phyloP scores from a whole-genome alignment of 2,888 invertebrate species.

The Lithosia quadra region DNA sequence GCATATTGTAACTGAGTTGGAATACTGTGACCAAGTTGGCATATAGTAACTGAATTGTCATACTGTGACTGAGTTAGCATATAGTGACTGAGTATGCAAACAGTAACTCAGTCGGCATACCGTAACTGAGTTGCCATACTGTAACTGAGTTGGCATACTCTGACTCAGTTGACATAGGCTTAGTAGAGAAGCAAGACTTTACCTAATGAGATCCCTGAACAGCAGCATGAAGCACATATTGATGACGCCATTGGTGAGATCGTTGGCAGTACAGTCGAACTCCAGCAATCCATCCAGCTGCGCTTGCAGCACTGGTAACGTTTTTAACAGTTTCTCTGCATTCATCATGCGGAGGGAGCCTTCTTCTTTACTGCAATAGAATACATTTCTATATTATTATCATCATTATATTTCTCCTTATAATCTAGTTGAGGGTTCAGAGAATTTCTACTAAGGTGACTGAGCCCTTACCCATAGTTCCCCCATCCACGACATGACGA shows the following conservation, averaged over 20 bases:
- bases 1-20: not conserved
- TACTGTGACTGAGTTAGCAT: not conserved
- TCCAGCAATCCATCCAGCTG: slow-evolving; percentile 98
- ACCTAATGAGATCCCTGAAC: slow-evolving; percentile 99
- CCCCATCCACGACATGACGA: too few species aligned
- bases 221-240: slow-evolving; percentile 99
- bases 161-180: not conserved
- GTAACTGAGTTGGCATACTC: too few species aligned
- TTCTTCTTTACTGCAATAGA: slow-evolving; percentile 99
- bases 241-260: slow-evolving; percentile 99
- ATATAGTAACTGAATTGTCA: not conserved
- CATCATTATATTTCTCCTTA: too few species aligned
- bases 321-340: slow-evolving; percentile 98
- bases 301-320: slow-evolving; percentile 97
- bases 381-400: too few species aligned
- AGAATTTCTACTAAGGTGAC: too few species aligned
- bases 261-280: slow-evolving; percentile 98
- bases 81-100: too few species aligned
- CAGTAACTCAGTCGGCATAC: not conserved
- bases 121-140: too few species aligned
- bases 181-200: not conserved
- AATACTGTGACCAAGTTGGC: not conserved
- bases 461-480: too few species aligned
- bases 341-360: slow-evolving; percentile 98
- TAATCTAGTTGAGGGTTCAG: too few species aligned